Evolutionary conservation across 2,797 vertebrate genomes (phyloP), one percentile per base, ranked within the genome.

Genomic region (Eospalax fontanierii): DNA sequence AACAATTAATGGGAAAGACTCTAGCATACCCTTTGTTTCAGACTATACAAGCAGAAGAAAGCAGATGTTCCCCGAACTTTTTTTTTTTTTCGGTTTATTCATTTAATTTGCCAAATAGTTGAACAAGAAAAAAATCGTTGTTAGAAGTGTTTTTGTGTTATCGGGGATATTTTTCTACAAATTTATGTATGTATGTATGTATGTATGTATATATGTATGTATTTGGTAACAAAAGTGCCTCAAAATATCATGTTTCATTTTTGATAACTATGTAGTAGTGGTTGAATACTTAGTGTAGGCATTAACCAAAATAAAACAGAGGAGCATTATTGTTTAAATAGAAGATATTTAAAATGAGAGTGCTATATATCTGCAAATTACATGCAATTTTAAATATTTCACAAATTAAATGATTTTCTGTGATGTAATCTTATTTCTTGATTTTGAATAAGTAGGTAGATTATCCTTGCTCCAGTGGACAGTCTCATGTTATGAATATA

Each of bases 1-100:
- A 96, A 96, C 97, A 97, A 96, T 90, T 97, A 96, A 97, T 94
- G 84, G 59, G 43, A 79, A 59, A 38, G 92, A 93, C 30, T 88
- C 76, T 91, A 93, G 46, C 40, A 89, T 28, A 91, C 6, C 5
- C 88, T 96, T 96, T 97, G 94, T 97, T 97, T 96, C 95, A 46
- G 1, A 54, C 30, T 75, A 92, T 33, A 84, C 35, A 83, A 93
- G 65, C 89, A 93, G 75, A 94, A 95, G 74, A 95, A 82, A 96
- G 87, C 92, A 97, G 79, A 96, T 97, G 94, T 84, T 96, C 84
- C 40, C 57, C 87, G 87, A 96, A 96, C 84, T 89, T 89, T 61
- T 94, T 96, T 79, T 9, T 86, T n/a, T n/a, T n/a, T 11, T 97
- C 43, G 11, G 24, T 86, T 96, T 22, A 68, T 96, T 85, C 70